Evolutionary conservation across 37 sponge, comb jelly and placozoan genomes (phyloP).

Genomic region (Spongilla lacustris): DNA sequence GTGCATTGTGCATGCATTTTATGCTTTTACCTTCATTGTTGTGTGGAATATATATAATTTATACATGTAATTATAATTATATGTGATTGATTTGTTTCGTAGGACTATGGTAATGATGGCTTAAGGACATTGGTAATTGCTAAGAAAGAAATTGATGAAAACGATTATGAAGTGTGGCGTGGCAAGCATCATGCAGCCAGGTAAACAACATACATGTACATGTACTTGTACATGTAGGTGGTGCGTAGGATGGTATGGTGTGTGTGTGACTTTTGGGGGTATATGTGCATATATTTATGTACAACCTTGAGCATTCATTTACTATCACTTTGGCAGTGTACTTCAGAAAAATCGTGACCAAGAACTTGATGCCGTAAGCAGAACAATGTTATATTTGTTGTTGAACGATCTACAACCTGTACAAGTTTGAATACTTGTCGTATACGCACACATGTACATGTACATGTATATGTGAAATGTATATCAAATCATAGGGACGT

Average conservation of each 20-base stretch:
- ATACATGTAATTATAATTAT: too few species aligned
- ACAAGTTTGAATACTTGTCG: too few species aligned
- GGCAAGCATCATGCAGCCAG: constrained; percentile 74
- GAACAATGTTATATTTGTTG: too few species aligned
- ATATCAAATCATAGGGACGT: too few species aligned
- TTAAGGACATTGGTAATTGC: constrained; percentile 90
- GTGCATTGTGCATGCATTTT: background rate
- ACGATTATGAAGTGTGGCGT: constrained; percentile 77
- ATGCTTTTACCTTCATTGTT: too few species aligned
- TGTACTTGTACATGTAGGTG: background rate
- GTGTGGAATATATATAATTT: too few species aligned
- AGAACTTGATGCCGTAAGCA: constrained; percentile 50
- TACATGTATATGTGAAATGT: too few species aligned
- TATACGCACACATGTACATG: too few species aligned
- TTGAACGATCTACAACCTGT: too few species aligned
- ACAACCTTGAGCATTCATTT: background rate
- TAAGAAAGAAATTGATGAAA: constrained; percentile 61
- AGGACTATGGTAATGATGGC: constrained; percentile 91
- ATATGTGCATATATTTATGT: background rate
- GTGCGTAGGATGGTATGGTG: background rate
- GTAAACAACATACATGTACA: constrained; percentile 12
- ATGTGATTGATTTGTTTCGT: too few species aligned
- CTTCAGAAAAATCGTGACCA: constrained; percentile 62
- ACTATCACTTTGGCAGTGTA: constrained; percentile 45
- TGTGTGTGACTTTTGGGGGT: background rate